Base-by-base conservation (phyloP, 2,888 invertebrate species). In the Zelleria hepariella region DNA sequence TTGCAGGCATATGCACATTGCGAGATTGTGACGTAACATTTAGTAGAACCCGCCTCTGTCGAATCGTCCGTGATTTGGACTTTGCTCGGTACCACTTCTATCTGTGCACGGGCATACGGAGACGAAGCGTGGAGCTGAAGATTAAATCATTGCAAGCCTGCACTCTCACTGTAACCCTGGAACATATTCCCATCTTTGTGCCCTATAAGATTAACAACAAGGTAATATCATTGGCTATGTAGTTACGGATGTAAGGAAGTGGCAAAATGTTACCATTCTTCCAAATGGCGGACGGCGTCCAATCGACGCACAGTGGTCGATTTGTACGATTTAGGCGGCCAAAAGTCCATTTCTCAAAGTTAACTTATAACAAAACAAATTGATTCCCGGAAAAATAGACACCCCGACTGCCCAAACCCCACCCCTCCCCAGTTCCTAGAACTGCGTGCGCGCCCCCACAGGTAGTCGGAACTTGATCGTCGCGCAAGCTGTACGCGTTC, bases 71-170 rank as follows among this genome's bases (percentile, higher is more conserved):
- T 6, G 83, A 86, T 56, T 68, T 87, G 20, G 87, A 87, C 65
- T 80, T 87, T 57, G 86, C 85, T 0, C 74, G 86, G 10, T 86
- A 77, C 62, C 79, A 85, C 59, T 87, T 77, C 62, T 87, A 86
- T 60, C 78, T 79, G 21, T 69, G 75, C 47, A 86, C 83, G 15
- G 85, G 85, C 0, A 71, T 87, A 25, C 83, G 78, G 57, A 61
- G 58, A 1, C 72, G 74, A 7, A 85, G 80, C 61, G 61, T 59
- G 20, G 60, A 71, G n/a, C 63, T 74, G 4, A 62, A 65, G 2
- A 78, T 86, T 4, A 69, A 69, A 32, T 83, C 83, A 0, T 68
- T 87, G 61, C 87, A 87, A 69, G 85, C 84, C 6, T 77, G 81
- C 60, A 86, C 87, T 10, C 64, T 81, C 5, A 78, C 73, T 2